Base-by-base conservation (phyloP, 2,888 invertebrate genomes). In the Dicranocentrus wangi region DNA sequence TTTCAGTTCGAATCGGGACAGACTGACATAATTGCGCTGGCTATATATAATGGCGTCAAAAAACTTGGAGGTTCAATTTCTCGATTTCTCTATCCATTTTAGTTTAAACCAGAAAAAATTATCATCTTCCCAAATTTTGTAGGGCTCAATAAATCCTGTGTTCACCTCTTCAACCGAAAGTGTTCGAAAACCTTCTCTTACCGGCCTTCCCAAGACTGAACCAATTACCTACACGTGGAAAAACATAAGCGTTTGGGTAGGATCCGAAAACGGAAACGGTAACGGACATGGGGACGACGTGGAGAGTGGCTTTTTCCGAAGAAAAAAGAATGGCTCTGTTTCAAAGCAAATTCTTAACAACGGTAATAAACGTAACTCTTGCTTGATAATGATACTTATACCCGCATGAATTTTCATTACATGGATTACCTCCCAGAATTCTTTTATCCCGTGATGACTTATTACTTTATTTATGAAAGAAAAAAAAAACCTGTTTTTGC, bases 161-260 rank as follows among this genome's bases (percentile, higher is more conserved):
- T 82, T 82, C 47, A 69, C 51, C 21, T 8, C 32, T 2, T 17
- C 65, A 10, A 42, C 66, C 10, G 28, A 60, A 28, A 32, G 8
- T 3, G 32, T 60, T 2, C 13, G 5, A 1, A 8, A 17, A 27
- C 13, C 42, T 39, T 42, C 63, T 5, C 1, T 23, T 21, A 63
- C 8, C 10, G 70, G 47, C 17, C 70, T 51, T 27, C 71, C 58
- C 23, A 68, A 66, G 23, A 63, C 78, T 51, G 84, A 85, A 60
- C 83, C 81, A 19, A 78, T 87, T 0, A 86, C 87, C 0, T 84
- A 87, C 27, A 81, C 87, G 0, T 88, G 87, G 87, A 85, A 86
- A 55, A 85, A 87, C 83, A 84, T 87, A 3, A 86, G 85, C 47
- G 87, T 87, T 8, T 86, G 84, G 82, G 84, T 83, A 7, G 85